Evolutionary conservation across 2,888 invertebrate species (phyloP).

Genomic region (Macroteleia sp.): DNA sequence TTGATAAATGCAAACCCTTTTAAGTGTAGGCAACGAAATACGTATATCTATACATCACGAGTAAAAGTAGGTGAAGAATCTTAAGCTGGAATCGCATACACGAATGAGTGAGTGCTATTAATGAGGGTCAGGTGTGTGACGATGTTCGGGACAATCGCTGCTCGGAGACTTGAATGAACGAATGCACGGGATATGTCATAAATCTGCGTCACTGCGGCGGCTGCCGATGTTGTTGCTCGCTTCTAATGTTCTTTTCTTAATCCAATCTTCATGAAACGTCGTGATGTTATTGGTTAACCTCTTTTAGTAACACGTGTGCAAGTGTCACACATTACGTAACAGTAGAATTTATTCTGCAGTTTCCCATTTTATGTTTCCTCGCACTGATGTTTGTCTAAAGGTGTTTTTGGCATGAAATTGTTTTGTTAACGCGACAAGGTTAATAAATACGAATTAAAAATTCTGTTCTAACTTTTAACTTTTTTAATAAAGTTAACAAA

Average conservation of each 20-base stretch:
- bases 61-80: constrained; percentile 43
- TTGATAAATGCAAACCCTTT: constrained; percentile 25
- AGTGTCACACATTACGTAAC: constrained; percentile 30
- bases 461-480: too few relatives aligned
- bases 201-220: constrained; percentile 16
- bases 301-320: constrained; percentile 13
- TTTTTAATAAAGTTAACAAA: too few relatives aligned
- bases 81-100: not conserved
- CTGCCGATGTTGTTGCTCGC: constrained; percentile 4
- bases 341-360: constrained; percentile 26
- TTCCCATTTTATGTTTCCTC: constrained; percentile 42
- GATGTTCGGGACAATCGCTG: constrained; percentile 30
- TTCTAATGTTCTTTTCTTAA: constrained; percentile 25
- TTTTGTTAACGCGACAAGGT: not conserved
- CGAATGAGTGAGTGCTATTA: constrained; percentile 30
- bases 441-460: too few relatives aligned
- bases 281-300: constrained; percentile 20
- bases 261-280: constrained; percentile 5
- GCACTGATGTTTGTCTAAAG: constrained; percentile 2
- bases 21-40: constrained; percentile 8
- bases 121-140: constrained; percentile 36
- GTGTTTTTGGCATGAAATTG: too few relatives aligned
- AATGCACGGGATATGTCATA: constrained; percentile 31
- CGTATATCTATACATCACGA: constrained; percentile 14
- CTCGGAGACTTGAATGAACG: constrained; percentile 45